Evolutionary conservation across 2,113 vertebrate species (phyloP).

Genomic region (Chamaetylas fuelleborni): DNA sequence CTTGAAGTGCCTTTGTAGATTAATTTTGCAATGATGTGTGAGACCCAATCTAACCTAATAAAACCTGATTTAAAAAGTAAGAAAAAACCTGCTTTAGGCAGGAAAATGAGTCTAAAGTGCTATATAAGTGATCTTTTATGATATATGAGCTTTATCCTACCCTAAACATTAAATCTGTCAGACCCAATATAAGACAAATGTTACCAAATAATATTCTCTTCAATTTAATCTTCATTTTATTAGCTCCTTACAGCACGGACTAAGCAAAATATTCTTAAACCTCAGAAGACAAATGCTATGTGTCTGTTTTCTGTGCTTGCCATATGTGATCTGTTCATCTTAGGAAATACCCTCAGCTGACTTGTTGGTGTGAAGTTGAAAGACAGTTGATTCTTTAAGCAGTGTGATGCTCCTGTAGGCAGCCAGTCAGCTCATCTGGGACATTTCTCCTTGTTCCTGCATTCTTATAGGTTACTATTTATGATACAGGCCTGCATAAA

Average conservation of each 20-base stretch:
- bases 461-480: background rate
- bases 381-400: background rate
- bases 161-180: background rate
- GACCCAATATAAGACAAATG: background rate
- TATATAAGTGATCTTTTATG: background rate
- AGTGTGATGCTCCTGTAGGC: background rate
- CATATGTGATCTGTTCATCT: background rate
- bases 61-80: background rate
- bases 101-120: background rate
- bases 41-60: background rate
- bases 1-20: background rate
- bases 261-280: background rate
- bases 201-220: background rate
- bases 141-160: background rate
- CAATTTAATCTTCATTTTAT: background rate
- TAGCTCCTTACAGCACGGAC: background rate
- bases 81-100: background rate
- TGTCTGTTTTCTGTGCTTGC: background rate
- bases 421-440: background rate
- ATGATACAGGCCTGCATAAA: background rate
- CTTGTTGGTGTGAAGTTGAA: background rate
- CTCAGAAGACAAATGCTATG: background rate
- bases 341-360: background rate
- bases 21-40: background rate
- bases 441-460: background rate